phyloP scores from a whole-genome alignment of 1,140 invertebrate genomes.

The Mylabris phalerata region DNA sequence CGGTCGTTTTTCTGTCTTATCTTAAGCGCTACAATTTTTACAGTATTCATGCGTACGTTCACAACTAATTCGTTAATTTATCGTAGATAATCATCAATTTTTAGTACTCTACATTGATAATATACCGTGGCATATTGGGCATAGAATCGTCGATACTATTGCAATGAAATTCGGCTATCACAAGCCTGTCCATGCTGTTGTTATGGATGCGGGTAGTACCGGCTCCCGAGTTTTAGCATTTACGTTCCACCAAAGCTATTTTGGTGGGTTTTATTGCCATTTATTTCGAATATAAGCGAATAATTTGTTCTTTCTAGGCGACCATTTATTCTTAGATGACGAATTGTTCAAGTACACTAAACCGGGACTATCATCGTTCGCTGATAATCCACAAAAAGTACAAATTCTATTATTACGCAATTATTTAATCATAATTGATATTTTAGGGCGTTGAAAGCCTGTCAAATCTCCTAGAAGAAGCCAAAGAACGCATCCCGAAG shows the following conservation, averaged over 20 bases:
- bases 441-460: conserved; percentile 65
- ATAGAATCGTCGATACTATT: conserved; percentile 52
- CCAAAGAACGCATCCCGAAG: conserved; percentile 67
- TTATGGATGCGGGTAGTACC: conserved; percentile 94
- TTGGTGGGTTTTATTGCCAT: conserved; percentile 43
- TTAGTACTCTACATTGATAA: conserved; percentile 39
- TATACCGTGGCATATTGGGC: conserved; percentile 40
- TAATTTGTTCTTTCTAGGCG: conserved; percentile 44
- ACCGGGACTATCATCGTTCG: conserved; percentile 83
- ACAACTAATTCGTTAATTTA: background rate
- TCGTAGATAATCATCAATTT: conserved; percentile 18
- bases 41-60: conserved; percentile 34
- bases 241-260: conserved; percentile 70
- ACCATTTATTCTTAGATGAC: conserved; percentile 63
- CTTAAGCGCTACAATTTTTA: conserved; percentile 36
- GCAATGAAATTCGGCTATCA: conserved; percentile 61
- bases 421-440: background rate
- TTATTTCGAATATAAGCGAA: background rate
- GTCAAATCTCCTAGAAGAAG: conserved; percentile 64
- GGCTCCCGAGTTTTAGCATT: conserved; percentile 88
- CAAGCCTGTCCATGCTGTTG: conserved; percentile 77
- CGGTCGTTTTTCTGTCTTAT: conserved; percentile 38
- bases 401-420: background rate
- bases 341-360: conserved; percentile 80
- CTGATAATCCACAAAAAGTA: conserved; percentile 67